phyloP scores from a whole-genome alignment of 2,113 vertebrate genomes.

The Garra rufa region DNA sequence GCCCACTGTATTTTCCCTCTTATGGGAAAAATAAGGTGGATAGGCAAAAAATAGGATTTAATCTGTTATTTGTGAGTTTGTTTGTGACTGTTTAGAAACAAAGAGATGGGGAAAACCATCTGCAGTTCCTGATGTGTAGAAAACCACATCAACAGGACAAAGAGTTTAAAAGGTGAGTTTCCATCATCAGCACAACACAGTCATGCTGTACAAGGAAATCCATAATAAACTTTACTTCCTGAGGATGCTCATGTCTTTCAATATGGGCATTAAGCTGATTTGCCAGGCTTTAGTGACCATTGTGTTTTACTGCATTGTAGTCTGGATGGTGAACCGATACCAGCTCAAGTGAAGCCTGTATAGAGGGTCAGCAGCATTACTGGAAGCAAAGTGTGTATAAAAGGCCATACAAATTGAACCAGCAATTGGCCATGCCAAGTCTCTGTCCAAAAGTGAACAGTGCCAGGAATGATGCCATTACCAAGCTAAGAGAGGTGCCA shows the following conservation, averaged over 20 bases:
- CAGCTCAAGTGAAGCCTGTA: neutral
- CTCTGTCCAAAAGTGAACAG: constrained; percentile 19
- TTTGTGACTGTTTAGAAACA: neutral
- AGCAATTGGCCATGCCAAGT: neutral
- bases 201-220: neutral
- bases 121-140: neutral
- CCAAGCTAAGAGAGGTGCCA: constrained; percentile 5
- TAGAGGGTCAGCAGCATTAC: neutral
- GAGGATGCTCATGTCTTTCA: constrained; percentile 29
- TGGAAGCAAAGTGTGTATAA: neutral
- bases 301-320: neutral
- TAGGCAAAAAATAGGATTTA: neutral
- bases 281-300: neutral
- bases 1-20: no score
- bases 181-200: neutral
- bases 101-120: neutral
- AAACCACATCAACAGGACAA: neutral
- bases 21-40: no score
- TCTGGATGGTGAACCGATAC: neutral
- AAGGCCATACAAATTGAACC: constrained; percentile 13
- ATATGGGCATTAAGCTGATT: neutral
- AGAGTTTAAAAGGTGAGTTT: neutral
- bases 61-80: neutral
- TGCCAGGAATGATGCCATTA: constrained; percentile 35
- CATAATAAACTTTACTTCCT: constrained; percentile 20